These are phyloP conservation scores for Yoshiicerus persimilis DNA, from an alignment of 1,140 invertebrate genomes.

Conservation along the genomic window DNA sequence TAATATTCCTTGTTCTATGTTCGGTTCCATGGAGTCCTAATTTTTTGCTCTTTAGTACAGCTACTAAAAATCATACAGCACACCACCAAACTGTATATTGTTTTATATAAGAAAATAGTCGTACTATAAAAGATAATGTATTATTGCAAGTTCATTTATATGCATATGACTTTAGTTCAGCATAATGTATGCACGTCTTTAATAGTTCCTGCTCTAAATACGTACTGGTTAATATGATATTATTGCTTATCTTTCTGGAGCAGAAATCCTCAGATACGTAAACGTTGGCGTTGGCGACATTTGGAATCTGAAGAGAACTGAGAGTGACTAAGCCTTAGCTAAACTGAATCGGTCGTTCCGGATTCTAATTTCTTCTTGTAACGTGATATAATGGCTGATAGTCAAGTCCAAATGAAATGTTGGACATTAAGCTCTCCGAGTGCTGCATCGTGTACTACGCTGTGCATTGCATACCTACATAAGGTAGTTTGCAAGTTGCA, in stretches of 20 bases:
- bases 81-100: not conserved
- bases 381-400: slow-evolving; percentile 1
- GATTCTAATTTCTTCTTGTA: slow-evolving; percentile 5
- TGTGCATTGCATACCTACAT: not conserved
- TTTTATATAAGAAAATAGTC: not conserved
- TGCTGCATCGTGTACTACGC: not conserved
- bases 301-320: not conserved
- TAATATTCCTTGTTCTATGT: not conserved
- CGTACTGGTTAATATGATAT: not conserved
- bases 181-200: not conserved
- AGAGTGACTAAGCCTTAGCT: not conserved
- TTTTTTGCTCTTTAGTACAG: not conserved
- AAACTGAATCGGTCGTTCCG: not conserved
- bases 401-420: slow-evolving; percentile 7
- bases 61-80: not conserved
- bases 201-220: not conserved
- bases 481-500: not conserved
- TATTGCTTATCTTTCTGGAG: not conserved
- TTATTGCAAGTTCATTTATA: not conserved
- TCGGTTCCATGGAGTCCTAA: not conserved
- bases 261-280: not conserved
- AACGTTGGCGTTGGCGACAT: not conserved
- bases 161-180: not conserved
- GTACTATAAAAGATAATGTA: not conserved
- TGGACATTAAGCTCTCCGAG: not conserved